Base-by-base conservation (phyloP, 2,888 invertebrate genomes). In the Zaprionus bogoriensis region DNA sequence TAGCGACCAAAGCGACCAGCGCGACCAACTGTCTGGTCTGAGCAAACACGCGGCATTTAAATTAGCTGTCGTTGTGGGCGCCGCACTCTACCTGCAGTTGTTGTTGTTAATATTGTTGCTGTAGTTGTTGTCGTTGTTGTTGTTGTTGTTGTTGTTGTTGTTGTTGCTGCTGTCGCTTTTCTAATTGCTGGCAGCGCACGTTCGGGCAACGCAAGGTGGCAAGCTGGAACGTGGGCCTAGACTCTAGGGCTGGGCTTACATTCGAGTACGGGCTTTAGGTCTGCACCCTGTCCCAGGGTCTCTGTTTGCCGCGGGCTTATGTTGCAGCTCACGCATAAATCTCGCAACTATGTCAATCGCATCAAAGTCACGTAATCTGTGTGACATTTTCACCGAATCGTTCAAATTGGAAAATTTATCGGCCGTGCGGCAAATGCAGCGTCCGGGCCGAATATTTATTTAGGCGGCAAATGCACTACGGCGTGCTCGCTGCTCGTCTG, bases 301-400 rank as follows among this genome's bases (percentile, higher is more conserved):
- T 53, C 7, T 30, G 30, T 28, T 45, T 46, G 39, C 19, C 46
- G 20, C 30, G 47, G 63, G 52, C 47, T 61, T 61, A 57, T 53
- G 62, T 47, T 74, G 66, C 66, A 69, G 51, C 55, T 67, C 82
- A 87, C 78, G 83, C 86, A 83, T 87, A 87, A 83, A 87, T 83
- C 87, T 87, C 76, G 74, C 77, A 77, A 79, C 84, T 86, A 80
- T 87, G 83, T 87, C 83, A 83, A 83, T 86, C 84, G 81, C 77
- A 83, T 87, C 83, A 80, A 69, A 75, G 83, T 83, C 83, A 83
- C 83, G 83, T 83, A 83, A 83, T 87, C 87, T 83, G 87, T 83
- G 83, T 83, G 83, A 87, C 83, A 86, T 83, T 83, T 83, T 83
- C 87, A 87, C 74, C 77, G 87, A 83, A 83, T 68, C 87, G 87